phyloP scores from a whole-genome alignment of 2,888 invertebrate genomes.

The Pomacea canaliculata region DNA sequence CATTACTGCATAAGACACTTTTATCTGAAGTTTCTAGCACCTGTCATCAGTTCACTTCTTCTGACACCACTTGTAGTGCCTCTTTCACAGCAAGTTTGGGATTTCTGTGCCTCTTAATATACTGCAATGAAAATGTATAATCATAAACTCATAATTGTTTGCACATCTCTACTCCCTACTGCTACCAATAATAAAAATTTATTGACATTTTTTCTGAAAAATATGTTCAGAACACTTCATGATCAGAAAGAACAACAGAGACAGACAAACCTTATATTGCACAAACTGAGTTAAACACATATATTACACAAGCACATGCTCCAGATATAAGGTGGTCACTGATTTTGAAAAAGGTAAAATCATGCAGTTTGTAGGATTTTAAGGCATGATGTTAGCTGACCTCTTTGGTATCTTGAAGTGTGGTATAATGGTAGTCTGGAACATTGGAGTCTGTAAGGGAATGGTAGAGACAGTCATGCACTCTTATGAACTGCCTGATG shows the following conservation, averaged over 20 bases:
- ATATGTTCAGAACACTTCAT: no score
- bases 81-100: conserved; percentile 59
- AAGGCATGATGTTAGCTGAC: conserved; percentile 32
- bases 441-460: conserved; percentile 46
- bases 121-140: conserved; percentile 52
- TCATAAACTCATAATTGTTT: neutral
- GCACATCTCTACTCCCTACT: no score
- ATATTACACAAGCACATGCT: no score
- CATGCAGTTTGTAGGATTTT: neutral
- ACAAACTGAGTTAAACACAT: no score
- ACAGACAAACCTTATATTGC: no score
- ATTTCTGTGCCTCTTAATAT: conserved; percentile 59
- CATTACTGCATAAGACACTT: no score
- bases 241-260: no score
- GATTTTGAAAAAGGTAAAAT: neutral
- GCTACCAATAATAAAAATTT: no score
- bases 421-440: conserved; percentile 55
- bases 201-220: no score
- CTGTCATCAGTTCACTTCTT: conserved; percentile 31
- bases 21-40: no score
- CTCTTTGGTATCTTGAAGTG: conserved; percentile 59
- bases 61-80: conserved; percentile 51
- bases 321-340: neutral
- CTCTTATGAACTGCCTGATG: conserved; percentile 51
- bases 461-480: conserved; percentile 52